Percentiles rank a stretch among this genome's conserved stretches.
Conservation (phyloP, 1,140 invertebrate species). For the Ooceraea biroi region DNA sequence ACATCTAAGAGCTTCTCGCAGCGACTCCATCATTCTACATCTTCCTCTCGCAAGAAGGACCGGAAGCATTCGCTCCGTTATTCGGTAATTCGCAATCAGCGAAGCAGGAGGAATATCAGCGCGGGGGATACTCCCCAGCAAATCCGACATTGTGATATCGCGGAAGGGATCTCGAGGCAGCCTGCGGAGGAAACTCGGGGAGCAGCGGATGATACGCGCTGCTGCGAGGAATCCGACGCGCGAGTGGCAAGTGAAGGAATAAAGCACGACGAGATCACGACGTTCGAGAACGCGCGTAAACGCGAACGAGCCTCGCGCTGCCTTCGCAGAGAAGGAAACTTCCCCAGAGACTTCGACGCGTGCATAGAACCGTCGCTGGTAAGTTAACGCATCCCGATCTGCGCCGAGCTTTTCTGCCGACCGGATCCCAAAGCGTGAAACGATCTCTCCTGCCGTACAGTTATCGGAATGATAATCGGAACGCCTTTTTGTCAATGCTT, state of each 20-base stretch:
- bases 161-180: background rate
- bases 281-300: background rate
- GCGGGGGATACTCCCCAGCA: background rate
- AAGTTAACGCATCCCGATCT: constrained; percentile 47
- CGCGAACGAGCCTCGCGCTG: background rate
- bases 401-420: background rate
- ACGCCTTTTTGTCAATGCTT: too few relatives aligned
- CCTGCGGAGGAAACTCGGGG: background rate
- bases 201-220: background rate
- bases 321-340: constrained; percentile 35
- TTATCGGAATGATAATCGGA: background rate
- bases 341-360: constrained; percentile 61
- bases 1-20: background rate
- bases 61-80: background rate
- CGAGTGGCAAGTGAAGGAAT: constrained; percentile 37
- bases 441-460: background rate
- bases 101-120: background rate
- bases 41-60: background rate
- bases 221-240: background rate
- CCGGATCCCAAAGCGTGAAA: background rate
- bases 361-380: constrained; percentile 52
- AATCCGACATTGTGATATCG: background rate
- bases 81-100: background rate
- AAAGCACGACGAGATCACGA: background rate
- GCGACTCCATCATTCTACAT: background rate